These are phyloP conservation scores for Philotrypesis tridentata DNA, from an alignment of 1,140 invertebrate genomes.

Conservation along the genomic window DNA sequence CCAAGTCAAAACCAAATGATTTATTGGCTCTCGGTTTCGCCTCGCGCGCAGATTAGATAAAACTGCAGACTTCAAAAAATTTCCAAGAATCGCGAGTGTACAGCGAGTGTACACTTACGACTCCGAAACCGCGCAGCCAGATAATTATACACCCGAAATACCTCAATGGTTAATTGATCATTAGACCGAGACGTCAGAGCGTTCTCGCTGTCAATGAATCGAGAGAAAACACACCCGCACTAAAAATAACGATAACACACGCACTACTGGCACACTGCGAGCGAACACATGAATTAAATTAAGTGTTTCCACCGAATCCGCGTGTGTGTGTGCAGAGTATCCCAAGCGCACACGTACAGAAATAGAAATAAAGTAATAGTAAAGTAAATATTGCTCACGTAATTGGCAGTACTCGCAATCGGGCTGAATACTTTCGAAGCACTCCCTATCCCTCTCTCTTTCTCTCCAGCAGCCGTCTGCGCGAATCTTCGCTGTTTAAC, in stretches of 20 bases:
- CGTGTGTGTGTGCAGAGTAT: background rate
- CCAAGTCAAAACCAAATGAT: background rate
- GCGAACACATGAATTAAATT: background rate
- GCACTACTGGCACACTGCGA: background rate
- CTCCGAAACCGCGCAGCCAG: background rate
- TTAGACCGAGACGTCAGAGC: background rate
- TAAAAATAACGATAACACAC: slow-evolving; percentile 5
- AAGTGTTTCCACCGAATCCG: background rate
- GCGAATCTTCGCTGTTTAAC: slow-evolving; percentile 5
- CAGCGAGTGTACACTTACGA: too few relatives aligned
- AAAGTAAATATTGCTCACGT: slow-evolving; percentile 23
- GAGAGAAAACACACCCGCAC: background rate
- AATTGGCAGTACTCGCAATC: slow-evolving; percentile 3
- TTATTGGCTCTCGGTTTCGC: background rate
- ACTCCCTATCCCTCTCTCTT: background rate
- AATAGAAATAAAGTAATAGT: background rate
- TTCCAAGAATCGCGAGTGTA: background rate
- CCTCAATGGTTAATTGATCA: background rate
- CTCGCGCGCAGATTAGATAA: background rate
- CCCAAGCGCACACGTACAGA: background rate
- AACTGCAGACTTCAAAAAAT: background rate
- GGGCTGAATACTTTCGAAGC: background rate
- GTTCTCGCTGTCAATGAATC: background rate
- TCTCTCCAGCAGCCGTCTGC: background rate
- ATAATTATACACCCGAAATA: background rate